Evolutionary conservation across 2,113 vertebrate genomes (phyloP).

Genomic region (Gopherus evgoodei): DNA sequence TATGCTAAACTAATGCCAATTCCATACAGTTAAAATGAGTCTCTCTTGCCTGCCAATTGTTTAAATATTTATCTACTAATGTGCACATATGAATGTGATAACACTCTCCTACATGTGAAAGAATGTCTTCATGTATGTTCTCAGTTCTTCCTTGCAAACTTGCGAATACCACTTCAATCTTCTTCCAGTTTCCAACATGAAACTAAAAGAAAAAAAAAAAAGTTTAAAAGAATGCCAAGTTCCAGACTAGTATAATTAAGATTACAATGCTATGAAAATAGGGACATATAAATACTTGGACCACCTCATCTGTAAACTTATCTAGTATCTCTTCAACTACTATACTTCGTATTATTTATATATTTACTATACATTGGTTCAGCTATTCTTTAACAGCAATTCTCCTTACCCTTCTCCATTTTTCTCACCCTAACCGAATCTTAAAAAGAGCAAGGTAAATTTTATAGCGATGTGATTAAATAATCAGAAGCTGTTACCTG

Average conservation of each 20-base stretch:
- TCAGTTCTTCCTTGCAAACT: not conserved
- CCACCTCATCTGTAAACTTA: not conserved
- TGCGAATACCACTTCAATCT: not conserved
- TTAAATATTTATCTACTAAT: conserved; percentile 23
- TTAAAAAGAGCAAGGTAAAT: not conserved
- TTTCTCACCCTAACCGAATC: not conserved
- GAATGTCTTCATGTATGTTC: not conserved
- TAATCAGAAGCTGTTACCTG: not conserved
- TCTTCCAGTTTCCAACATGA: conserved; percentile 45
- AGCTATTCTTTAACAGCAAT: not conserved
- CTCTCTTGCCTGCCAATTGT: not conserved
- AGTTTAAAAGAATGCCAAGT: not conserved
- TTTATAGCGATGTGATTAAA: not conserved
- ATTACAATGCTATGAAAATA: not conserved
- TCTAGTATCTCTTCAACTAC: not conserved
- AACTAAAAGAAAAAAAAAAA: not conserved
- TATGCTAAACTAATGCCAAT: conserved; percentile 18
- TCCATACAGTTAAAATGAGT: conserved; percentile 33
- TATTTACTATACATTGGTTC: not conserved
- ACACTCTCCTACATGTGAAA: not conserved
- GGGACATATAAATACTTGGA: not conserved
- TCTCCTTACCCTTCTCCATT: not conserved
- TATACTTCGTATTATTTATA: not conserved
- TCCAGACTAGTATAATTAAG: not conserved
- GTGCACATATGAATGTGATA: not conserved